phyloP scores from a whole-genome alignment of 2,113 vertebrate species.

The Taxidea taxus region DNA sequence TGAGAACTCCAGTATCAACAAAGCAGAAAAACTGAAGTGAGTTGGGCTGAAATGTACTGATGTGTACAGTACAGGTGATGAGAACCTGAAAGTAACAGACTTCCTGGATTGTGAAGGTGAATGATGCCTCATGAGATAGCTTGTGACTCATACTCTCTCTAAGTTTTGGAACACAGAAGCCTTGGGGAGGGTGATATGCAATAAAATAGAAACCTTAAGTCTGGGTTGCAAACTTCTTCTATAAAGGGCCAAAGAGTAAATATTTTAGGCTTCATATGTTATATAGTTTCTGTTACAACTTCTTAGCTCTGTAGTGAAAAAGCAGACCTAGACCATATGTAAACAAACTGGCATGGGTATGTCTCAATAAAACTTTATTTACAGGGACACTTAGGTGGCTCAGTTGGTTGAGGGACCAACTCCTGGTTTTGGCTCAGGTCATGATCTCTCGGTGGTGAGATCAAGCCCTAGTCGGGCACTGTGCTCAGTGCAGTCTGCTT shows the following conservation, averaged over 20 bases:
- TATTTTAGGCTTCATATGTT: neutral
- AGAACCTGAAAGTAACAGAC: neutral
- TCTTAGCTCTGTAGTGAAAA: neutral
- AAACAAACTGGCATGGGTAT: neutral
- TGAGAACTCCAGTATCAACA: neutral
- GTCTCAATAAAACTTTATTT: neutral
- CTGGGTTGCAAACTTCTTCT: neutral
- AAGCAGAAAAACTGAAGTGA: neutral
- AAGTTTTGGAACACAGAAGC: neutral
- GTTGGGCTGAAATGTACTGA: neutral
- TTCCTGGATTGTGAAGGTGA: neutral
- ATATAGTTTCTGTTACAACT: neutral
- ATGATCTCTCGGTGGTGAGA: neutral
- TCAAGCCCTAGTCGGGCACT: neutral
- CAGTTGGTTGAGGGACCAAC: neutral
- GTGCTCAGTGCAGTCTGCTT: neutral
- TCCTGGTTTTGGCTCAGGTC: neutral
- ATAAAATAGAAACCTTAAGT: neutral
- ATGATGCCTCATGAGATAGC: fast-evolving
- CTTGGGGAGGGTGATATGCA: neutral
- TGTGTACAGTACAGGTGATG: neutral
- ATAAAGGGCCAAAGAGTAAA: neutral
- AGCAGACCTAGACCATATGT: neutral
- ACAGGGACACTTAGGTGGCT: neutral
- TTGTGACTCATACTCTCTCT: neutral